These are phyloP conservation scores for Mus spicilegus DNA, from an alignment of 2,113 vertebrate species.

Conservation along the genomic window DNA sequence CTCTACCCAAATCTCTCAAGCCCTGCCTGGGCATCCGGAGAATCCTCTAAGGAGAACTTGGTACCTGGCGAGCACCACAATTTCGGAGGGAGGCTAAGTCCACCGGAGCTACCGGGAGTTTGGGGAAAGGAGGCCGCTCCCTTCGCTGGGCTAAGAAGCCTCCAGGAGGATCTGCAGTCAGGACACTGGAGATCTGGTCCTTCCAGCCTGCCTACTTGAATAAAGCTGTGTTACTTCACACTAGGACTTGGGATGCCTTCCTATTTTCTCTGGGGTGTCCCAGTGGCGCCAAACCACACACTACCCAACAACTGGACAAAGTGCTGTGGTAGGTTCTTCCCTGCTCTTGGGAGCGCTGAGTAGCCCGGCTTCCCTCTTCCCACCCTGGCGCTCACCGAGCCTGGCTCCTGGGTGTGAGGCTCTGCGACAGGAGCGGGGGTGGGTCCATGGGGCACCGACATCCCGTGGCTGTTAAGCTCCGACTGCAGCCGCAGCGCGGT, in stretches of 20 bases:
- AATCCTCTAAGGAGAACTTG: background rate
- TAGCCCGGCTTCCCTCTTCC: background rate
- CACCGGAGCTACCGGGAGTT: background rate
- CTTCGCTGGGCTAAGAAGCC: background rate
- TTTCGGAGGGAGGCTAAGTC: background rate
- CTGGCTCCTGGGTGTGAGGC: background rate
- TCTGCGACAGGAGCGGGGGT: accelerated
- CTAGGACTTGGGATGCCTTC: background rate
- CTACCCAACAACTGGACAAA: background rate
- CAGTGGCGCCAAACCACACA: background rate
- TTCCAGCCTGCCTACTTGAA: background rate
- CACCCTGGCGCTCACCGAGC: slow-evolving; percentile 46
- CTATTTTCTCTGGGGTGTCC: background rate
- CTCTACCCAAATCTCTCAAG: background rate
- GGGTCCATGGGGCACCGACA: background rate
- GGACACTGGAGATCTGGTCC: background rate
- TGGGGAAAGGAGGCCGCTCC: background rate
- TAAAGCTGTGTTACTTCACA: background rate
- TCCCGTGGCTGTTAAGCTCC: background rate
- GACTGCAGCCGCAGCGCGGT: accelerated
- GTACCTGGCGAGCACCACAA: background rate
- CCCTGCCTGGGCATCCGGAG: background rate
- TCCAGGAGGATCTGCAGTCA: background rate
- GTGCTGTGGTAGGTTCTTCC: background rate
- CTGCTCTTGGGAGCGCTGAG: accelerated